Conservation (phyloP, 23 tunicate genomes). For the Oikopleura albicans region DNA sequence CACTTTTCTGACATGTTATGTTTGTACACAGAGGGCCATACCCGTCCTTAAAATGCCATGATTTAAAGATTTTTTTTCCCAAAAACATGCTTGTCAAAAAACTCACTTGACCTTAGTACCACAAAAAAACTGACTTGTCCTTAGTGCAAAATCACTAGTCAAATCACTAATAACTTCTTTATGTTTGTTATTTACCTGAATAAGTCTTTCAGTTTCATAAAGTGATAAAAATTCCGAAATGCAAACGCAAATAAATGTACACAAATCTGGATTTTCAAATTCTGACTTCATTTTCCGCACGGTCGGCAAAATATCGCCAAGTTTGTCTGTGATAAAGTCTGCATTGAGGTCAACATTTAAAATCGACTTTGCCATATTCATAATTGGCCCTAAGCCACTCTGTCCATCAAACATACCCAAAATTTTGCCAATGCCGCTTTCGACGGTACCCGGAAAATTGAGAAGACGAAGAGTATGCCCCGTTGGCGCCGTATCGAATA, state of each 20-base stretch:
- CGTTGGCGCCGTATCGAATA: slow-evolving; percentile 93
- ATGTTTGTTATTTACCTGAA: slow-evolving; percentile 20
- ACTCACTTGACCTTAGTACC: too few species aligned
- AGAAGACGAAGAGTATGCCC: slow-evolving; percentile 73
- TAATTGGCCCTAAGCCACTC: slow-evolving; percentile 23
- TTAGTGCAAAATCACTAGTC: too few species aligned
- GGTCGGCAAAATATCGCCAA: slow-evolving; percentile 59
- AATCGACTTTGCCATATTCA: not conserved
- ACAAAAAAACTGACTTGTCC: too few species aligned
- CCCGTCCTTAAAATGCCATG: too few species aligned
- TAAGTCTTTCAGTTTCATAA: slow-evolving; percentile 79
- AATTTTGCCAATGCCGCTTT: slow-evolving; percentile 61
- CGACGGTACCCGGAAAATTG: slow-evolving; percentile 76
- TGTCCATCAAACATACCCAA: slow-evolving; percentile 23
- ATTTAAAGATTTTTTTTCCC: too few species aligned
- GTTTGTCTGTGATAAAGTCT: slow-evolving; percentile 39
- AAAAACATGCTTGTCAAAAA: too few species aligned
- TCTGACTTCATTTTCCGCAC: slow-evolving; percentile 42
- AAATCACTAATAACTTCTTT: too few species aligned
- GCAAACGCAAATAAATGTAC: slow-evolving; percentile 87
- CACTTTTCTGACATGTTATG: too few species aligned
- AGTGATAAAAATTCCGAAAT: slow-evolving; percentile 83
- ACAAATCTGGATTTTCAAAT: slow-evolving; percentile 59
- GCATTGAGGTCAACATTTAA: slow-evolving; percentile 34
- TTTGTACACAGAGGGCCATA: too few species aligned